phyloP scores from a whole-genome alignment of 2,113 vertebrate species.

The Pantherophis guttatus region DNA sequence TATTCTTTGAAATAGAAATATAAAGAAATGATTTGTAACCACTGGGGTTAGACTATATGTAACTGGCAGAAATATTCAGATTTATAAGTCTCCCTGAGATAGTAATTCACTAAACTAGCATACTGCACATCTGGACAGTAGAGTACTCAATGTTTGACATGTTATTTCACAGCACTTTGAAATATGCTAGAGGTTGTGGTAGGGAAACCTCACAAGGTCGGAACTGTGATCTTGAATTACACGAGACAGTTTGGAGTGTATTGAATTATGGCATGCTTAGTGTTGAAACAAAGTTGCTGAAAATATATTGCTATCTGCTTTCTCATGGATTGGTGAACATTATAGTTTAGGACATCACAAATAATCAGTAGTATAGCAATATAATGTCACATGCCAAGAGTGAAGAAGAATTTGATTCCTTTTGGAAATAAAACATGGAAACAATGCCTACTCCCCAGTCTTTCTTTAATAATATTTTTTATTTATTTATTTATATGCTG shows the following conservation, averaged over 20 bases:
- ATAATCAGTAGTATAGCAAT: background rate
- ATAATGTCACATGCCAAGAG: background rate
- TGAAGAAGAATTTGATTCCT: background rate
- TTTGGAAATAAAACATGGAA: background rate
- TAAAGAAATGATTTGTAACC: background rate
- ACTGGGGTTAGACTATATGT: slow-evolving; percentile 20
- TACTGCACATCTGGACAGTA: slow-evolving; percentile 28
- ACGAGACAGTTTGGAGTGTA: background rate
- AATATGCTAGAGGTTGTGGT: background rate
- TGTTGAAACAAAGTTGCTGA: background rate
- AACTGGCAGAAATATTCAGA: slow-evolving; percentile 1
- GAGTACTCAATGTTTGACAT: slow-evolving; percentile 1
- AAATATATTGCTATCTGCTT: background rate
- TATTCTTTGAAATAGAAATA: background rate
- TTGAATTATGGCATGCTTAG: background rate
- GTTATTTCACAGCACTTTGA: slow-evolving; percentile 19
- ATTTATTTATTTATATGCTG: no score
- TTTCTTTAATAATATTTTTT: no score
- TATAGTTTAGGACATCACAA: background rate
- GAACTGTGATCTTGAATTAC: slow-evolving; percentile 29
- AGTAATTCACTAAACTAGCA: slow-evolving; percentile 33
- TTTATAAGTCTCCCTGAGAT: slow-evolving; percentile 14
- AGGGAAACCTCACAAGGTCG: background rate
- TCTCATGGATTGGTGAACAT: background rate
- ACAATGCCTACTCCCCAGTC: background rate